Conservation (phyloP, 2,888 invertebrate genomes). For the Orthosia incerta region DNA sequence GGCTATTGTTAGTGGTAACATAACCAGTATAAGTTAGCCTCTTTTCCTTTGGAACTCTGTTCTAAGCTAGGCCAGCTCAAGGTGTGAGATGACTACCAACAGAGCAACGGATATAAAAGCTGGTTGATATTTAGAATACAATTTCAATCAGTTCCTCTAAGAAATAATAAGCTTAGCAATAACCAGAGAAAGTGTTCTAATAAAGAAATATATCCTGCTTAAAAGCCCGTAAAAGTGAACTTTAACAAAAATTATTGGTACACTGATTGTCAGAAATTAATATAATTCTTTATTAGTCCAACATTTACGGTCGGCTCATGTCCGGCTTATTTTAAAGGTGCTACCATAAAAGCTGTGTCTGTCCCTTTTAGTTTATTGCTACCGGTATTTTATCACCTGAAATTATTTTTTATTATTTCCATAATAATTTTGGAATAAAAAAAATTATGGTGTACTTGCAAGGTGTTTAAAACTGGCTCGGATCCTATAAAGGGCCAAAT, state of each 20-base stretch:
- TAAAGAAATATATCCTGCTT: slow-evolving; percentile 30
- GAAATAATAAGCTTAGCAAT: not conserved
- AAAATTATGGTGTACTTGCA: not conserved
- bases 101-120: not conserved
- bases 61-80: too few relatives aligned
- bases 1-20: not conserved
- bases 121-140: not conserved
- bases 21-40: too few relatives aligned
- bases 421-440: slow-evolving; percentile 16
- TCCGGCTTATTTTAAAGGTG: slow-evolving; percentile 51
- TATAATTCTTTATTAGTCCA: slow-evolving; percentile 50
- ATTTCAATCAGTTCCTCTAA: not conserved
- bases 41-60: too few relatives aligned
- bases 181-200: not conserved
- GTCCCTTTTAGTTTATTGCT: slow-evolving; percentile 50
- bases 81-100: too few relatives aligned
- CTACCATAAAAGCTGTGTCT: slow-evolving; percentile 40
- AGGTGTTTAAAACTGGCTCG: not conserved
- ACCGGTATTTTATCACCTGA: slow-evolving; percentile 51
- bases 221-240: slow-evolving; percentile 25
- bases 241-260: slow-evolving; percentile 28
- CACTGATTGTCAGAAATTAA: slow-evolving; percentile 41
- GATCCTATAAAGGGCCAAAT: not conserved
- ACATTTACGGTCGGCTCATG: slow-evolving; percentile 49
- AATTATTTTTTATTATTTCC: slow-evolving; percentile 30